Base-by-base conservation (phyloP, 2,113 vertebrate genomes). In the Phyllostomus hastatus region DNA sequence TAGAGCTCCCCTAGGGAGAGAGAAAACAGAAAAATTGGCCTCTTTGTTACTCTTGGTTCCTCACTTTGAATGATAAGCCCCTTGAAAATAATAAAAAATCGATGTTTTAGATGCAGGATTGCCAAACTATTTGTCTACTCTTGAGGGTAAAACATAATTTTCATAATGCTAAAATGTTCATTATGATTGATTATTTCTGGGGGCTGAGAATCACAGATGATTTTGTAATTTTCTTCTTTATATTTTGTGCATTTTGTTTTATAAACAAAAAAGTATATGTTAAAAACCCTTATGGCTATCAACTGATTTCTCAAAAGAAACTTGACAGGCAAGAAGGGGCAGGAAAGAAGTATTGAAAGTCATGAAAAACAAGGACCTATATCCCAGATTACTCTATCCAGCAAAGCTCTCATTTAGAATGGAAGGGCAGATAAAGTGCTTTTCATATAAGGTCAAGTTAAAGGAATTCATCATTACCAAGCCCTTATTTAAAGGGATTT, bases 191-290 rank as follows among this genome's bases (percentile, higher is more conserved):
- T 85, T 38, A 50, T 67, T 12, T 46, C 15, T 94, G 35, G 15
- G 19, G 41, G 7, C 22, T 69, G 43, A 41, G 61, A 12, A 54
- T 59, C 84, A 89, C 7, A 94, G 69, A n/a, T 48, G n/a, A 46
- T 26, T 70, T 78, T 64, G 31, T 59, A 79, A 59, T 86, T 88
- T 96, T 88, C 48, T 75, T 95, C 35, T 94, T 61, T 93, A 46
- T 35, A 43, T 75, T 90, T 80, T 88, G 22, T 48, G 52, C 26
- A 64, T 91, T 72, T 79, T 86, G 31, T 78, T 70, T 83, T 50
- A 57, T 43, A 83, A 95, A 57, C 31, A 52, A 72, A 72, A 76
- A 35, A 52, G 15, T 59, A 12, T 52, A 41, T 82, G 59, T 82
- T 64, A 5, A 46, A 93, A 93, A 83, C 48, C 16, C 3, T 67